Base-by-base conservation (phyloP, 2,113 vertebrate species). In the Gopherus evgoodei region DNA sequence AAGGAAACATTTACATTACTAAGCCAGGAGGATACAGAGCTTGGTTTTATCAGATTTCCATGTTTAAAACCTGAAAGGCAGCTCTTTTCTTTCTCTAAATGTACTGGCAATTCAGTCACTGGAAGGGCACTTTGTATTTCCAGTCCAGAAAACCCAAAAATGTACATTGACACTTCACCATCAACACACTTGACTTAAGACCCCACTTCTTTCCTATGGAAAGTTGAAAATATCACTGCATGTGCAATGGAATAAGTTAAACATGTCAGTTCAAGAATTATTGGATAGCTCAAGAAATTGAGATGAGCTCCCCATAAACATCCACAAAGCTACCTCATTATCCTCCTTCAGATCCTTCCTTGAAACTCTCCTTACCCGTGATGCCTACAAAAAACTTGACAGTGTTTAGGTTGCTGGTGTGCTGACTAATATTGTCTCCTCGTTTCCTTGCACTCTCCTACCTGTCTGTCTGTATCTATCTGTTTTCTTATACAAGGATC, bases 1-100 rank as follows among this genome's bases (percentile, higher is more conserved):
- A 97, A 96, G 83, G 93, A 97, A 97, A 97, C 94, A 97, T 95
- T 98, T 96, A 83, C 83, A 49, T 95, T 91, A 65, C 52, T 38
- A 79, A 92, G 89, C 84, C 92, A 90, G 84, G 89, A 96, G 54
- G 85, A 97, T 83, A 86, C 44, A 96, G 93, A 90, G 53, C 90
- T 94, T 81, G 80, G 93, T 90, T 97, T 96, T 96, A 94, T 97
- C 96, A 94, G 35, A 56, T 86, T 93, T 91, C 95, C 0, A 0
- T 42, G 86, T 76, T 91, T 93, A 92, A 95, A 93, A 92, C 52
- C 5, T 52, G 31, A 27, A 78, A n/a, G 4, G 17, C 10, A 50
- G 59, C 4, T 44, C 38, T 87, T 54, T 90, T 56, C 62, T 12
- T n/a, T 79, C 42, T 92, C 83, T 92, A 90, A 96, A 93, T 78